Conservation (phyloP, 2,888 invertebrate genomes). For the Lumbricus terrestris region DNA sequence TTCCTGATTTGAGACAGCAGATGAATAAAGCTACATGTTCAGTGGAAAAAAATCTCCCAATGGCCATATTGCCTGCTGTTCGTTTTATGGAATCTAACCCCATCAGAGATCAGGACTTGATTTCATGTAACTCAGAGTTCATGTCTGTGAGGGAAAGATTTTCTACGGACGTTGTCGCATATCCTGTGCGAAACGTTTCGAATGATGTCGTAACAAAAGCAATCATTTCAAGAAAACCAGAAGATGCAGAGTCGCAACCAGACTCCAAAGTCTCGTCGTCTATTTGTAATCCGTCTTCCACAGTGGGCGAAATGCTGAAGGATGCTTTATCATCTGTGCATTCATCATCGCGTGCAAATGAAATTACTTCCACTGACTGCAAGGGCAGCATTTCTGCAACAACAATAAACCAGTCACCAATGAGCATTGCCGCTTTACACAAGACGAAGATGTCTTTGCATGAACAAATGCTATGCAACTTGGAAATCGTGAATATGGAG, state of each 20-base stretch:
- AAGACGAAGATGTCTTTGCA: not conserved
- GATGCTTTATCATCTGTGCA: not conserved
- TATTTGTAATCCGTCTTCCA: not conserved
- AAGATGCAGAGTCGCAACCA: not conserved
- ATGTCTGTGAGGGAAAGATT: not conserved
- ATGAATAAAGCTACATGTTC: not conserved
- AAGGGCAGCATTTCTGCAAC: not conserved
- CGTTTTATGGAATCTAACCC: not conserved
- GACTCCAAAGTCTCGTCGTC: not conserved
- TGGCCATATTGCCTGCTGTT: not conserved
- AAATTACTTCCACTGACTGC: not conserved
- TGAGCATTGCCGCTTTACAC: not conserved
- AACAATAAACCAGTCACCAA: not conserved
- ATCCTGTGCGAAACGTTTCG: not conserved
- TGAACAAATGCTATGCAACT: no score
- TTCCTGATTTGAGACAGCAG: not conserved
- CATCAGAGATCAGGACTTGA: no score
- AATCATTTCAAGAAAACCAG: conserved; percentile 3
- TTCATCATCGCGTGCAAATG: not conserved
- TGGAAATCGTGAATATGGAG: not conserved
- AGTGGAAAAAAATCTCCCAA: not conserved
- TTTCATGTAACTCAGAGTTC: not conserved
- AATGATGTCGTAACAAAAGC: not conserved
- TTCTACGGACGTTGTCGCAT: not conserved
- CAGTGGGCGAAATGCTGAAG: not conserved